A percentile compares a stretch with the other conserved stretches of the same genome.
Evolutionary conservation across 2,797 vertebrate species (phyloP).

Genomic region (Acrossocheilus fasciatus): DNA sequence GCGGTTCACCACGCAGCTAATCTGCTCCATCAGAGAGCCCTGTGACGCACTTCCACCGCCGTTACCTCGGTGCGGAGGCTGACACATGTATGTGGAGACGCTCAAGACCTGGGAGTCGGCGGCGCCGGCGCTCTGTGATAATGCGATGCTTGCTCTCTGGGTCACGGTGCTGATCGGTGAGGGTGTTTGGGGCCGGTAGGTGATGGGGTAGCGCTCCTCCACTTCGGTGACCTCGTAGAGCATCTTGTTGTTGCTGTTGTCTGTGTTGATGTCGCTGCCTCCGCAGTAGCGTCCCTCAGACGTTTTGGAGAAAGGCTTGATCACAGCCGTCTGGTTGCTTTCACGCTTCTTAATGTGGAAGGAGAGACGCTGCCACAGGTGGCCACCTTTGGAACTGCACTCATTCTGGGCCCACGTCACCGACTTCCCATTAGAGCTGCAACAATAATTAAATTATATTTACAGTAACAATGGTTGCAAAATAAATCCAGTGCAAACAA

Average conservation of each 20-base stretch:
- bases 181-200: constrained; percentile 86
- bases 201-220: constrained; percentile 86
- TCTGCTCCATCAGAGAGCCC: constrained; percentile 96
- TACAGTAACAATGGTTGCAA: background rate
- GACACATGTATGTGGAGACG: constrained; percentile 75
- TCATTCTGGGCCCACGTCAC: constrained; percentile 97
- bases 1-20: constrained; percentile 95
- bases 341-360: constrained; percentile 97
- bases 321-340: constrained; percentile 96
- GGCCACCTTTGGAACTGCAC: constrained; percentile 88
- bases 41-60: constrained; percentile 77
- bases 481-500: no score
- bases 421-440: constrained; percentile 96
- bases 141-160: constrained; percentile 78
- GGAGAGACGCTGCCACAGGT: constrained; percentile 96
- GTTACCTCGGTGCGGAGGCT: constrained; percentile 62
- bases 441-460: constrained; percentile 26
- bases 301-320: constrained; percentile 97
- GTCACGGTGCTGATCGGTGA: constrained; percentile 94
- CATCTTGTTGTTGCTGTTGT: constrained; percentile 86
- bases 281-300: constrained; percentile 83
- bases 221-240: constrained; percentile 88
- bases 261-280: constrained; percentile 74
- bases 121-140: constrained; percentile 28
- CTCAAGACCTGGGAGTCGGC: constrained; percentile 50